phyloP scores from a whole-genome alignment of 2,113 vertebrate species.

The Gallinago undulata region DNA sequence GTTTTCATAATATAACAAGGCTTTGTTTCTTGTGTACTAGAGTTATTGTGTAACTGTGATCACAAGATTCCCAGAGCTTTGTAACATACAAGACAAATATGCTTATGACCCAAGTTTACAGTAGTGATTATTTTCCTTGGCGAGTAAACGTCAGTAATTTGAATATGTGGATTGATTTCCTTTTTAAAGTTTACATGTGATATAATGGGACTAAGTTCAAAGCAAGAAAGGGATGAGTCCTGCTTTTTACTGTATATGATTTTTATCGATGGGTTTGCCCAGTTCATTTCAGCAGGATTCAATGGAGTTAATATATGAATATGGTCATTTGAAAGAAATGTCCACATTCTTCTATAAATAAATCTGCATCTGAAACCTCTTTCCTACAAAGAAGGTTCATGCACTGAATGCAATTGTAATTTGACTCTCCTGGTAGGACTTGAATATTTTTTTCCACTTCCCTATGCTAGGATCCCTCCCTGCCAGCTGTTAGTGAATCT shows the following conservation, averaged over 20 bases:
- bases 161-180: not conserved
- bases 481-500: not conserved
- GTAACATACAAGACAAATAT: not conserved
- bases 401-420: not conserved
- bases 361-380: not conserved
- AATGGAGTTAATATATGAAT: not conserved
- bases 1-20: constrained; percentile 37
- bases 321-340: not conserved
- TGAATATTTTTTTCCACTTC: not conserved
- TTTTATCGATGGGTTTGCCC: not conserved
- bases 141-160: not conserved
- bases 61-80: constrained; percentile 31
- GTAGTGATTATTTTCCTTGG: constrained; percentile 5
- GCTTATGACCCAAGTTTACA: not conserved
- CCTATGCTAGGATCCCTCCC: not conserved
- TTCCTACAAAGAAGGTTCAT: not conserved
- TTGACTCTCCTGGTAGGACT: not conserved
- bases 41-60: constrained; percentile 51
- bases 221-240: not conserved
- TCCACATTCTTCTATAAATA: constrained; percentile 4
- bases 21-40: constrained; percentile 17
- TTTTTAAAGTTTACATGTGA: not conserved
- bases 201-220: not conserved
- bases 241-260: not conserved
- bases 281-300: not conserved